These are phyloP conservation scores for Pseudochirops corinnae DNA, from an alignment of 2,797 vertebrate genomes.

Conservation along the genomic window DNA sequence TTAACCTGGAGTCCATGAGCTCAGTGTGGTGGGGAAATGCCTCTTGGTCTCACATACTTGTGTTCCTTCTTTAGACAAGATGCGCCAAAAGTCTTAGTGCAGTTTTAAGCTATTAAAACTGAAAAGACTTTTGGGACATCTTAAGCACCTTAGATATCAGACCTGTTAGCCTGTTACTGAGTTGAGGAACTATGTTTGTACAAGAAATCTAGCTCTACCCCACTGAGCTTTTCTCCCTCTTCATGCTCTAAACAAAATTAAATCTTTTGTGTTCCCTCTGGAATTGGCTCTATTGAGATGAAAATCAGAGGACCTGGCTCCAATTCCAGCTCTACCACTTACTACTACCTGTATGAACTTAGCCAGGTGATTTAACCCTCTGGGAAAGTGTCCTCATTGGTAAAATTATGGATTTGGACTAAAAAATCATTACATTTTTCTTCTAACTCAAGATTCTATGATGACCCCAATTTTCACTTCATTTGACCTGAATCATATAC, in stretches of 20 bases:
- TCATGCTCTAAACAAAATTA: not conserved
- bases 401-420: not conserved
- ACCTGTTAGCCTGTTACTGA: not conserved
- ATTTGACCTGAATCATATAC: not conserved
- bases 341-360: not conserved
- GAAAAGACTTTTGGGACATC: not conserved
- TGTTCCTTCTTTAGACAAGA: not conserved
- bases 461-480: not conserved
- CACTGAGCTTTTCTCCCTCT: not conserved
- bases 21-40: not conserved
- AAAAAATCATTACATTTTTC: not conserved
- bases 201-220: not conserved
- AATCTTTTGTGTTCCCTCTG: not conserved
- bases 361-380: not conserved
- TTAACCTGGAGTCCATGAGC: too few species aligned
- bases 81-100: not conserved
- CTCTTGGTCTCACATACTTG: not conserved
- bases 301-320: not conserved
- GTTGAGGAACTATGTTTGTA: not conserved
- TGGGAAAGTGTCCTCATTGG: not conserved
- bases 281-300: not conserved
- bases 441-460: not conserved
- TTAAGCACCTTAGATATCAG: not conserved
- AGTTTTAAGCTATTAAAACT: not conserved
- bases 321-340: not conserved